A percentile compares a stretch with the other conserved stretches of the same genome.
Evolutionary conservation across 2,888 invertebrate species (phyloP).

Genomic region (Phyto melanocephala): DNA sequence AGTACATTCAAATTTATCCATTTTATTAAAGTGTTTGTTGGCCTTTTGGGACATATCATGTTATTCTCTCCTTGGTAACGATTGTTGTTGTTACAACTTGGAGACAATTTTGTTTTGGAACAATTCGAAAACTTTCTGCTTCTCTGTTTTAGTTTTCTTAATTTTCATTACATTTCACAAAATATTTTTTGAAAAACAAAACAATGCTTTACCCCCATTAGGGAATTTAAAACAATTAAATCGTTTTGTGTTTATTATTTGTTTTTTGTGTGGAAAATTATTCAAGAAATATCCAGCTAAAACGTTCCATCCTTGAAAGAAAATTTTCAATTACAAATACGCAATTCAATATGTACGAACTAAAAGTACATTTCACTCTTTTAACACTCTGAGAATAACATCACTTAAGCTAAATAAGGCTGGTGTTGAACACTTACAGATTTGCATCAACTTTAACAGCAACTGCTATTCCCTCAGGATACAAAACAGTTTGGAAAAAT

Average conservation of each 20-base stretch:
- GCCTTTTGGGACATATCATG: slow-evolving; percentile 42
- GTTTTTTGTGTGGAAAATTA: too few species aligned
- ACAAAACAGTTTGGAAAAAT: slow-evolving; percentile 36
- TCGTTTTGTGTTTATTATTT: background rate
- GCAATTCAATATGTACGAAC: too few species aligned
- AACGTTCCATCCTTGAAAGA: too few species aligned
- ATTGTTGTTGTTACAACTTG: background rate
- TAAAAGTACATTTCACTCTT: background rate
- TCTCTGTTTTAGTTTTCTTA: background rate
- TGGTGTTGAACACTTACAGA: slow-evolving; percentile 29
- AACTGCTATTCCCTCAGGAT: slow-evolving; percentile 36
- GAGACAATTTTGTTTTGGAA: slow-evolving; percentile 44
- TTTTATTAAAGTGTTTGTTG: slow-evolving; percentile 4
- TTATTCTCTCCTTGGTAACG: background rate
- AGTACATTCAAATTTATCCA: too few species aligned
- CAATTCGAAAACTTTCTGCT: slow-evolving; percentile 35
- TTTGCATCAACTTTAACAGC: slow-evolving; percentile 37
- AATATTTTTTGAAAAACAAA: background rate
- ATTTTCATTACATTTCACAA: slow-evolving; percentile 28
- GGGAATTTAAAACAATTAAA: background rate
- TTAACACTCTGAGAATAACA: background rate
- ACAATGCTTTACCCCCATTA: background rate
- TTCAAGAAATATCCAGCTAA: too few species aligned
- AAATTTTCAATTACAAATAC: too few species aligned
- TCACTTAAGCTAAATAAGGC: slow-evolving; percentile 8